A percentile compares a stretch with the other conserved stretches of the same genome.
These are phyloP conservation scores for Stenodera caucasica DNA, from an alignment of 2,888 invertebrate species.

Conservation along the genomic window DNA sequence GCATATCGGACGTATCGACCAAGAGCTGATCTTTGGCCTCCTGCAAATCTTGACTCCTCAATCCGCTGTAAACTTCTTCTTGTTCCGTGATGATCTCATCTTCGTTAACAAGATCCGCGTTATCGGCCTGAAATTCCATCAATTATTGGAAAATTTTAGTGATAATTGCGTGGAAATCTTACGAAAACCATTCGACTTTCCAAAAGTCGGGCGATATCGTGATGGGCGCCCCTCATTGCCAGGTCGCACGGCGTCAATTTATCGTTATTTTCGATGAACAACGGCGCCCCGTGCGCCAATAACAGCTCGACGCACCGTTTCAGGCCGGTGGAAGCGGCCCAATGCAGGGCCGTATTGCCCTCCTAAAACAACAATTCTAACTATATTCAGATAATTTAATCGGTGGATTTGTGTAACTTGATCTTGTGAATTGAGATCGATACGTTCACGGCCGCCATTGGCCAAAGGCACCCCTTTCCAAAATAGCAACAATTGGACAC, in stretches of 20 bases:
- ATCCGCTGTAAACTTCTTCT: slow-evolving; percentile 62
- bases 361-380: slow-evolving; percentile 56
- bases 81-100: slow-evolving; percentile 56
- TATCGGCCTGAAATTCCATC: slow-evolving; percentile 52
- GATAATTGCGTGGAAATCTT: slow-evolving; percentile 42
- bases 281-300: slow-evolving; percentile 61
- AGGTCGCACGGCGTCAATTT: slow-evolving; percentile 67
- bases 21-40: slow-evolving; percentile 71
- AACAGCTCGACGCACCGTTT: slow-evolving; percentile 66
- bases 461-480: slow-evolving; percentile 63
- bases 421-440: slow-evolving; percentile 63
- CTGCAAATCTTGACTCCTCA: slow-evolving; percentile 68
- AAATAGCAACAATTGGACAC: slow-evolving; percentile 64
- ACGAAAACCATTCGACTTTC: slow-evolving; percentile 72
- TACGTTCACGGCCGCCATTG: slow-evolving; percentile 61
- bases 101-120: slow-evolving; percentile 58
- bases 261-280: slow-evolving; percentile 66
- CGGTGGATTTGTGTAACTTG: slow-evolving; percentile 58
- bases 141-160: not conserved
- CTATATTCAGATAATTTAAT: too few relatives aligned
- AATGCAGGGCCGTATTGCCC: slow-evolving; percentile 68
- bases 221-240: slow-evolving; percentile 63
- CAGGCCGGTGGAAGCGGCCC: slow-evolving; percentile 65
- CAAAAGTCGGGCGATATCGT: slow-evolving; percentile 64
- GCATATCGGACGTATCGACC: slow-evolving; percentile 72